Evolutionary conservation across 2,113 vertebrate genomes (phyloP).

Genomic region (Drymodes brunneopygia): DNA sequence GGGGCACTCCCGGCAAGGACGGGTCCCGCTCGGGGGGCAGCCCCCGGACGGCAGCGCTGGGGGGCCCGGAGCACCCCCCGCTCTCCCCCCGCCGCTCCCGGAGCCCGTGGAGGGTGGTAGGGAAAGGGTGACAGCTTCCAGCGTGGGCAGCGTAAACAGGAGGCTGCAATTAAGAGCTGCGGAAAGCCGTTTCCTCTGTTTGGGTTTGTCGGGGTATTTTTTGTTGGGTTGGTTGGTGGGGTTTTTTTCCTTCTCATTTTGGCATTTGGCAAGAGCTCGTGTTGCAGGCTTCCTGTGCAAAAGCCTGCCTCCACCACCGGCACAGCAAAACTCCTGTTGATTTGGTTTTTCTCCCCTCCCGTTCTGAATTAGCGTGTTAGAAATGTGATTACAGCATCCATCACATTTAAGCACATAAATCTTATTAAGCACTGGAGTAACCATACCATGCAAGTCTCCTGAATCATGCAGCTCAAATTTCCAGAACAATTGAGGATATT

Average conservation of each 20-base stretch:
- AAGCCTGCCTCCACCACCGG: background rate
- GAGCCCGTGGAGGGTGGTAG: accelerated
- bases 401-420: background rate
- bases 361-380: background rate
- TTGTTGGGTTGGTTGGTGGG: background rate
- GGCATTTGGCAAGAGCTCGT: background rate
- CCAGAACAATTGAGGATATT: slow-evolving; percentile 15
- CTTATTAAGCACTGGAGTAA: background rate
- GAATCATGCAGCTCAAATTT: background rate
- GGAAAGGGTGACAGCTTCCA: background rate
- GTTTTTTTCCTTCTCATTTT: background rate
- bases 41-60: background rate
- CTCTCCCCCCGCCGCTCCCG: background rate
- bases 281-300: background rate
- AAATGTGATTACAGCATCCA: background rate
- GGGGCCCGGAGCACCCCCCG: accelerated
- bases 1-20: accelerated
- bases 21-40: background rate
- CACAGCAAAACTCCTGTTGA: background rate
- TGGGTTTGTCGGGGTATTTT: background rate
- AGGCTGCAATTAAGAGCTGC: background rate
- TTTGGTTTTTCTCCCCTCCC: background rate
- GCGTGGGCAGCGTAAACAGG: background rate
- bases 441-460: background rate
- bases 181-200: background rate